Evolutionary conservation across 2,888 invertebrate species (phyloP), one percentile per base, ranked within the genome.

Genomic region (Drosophila mulleri): DNA sequence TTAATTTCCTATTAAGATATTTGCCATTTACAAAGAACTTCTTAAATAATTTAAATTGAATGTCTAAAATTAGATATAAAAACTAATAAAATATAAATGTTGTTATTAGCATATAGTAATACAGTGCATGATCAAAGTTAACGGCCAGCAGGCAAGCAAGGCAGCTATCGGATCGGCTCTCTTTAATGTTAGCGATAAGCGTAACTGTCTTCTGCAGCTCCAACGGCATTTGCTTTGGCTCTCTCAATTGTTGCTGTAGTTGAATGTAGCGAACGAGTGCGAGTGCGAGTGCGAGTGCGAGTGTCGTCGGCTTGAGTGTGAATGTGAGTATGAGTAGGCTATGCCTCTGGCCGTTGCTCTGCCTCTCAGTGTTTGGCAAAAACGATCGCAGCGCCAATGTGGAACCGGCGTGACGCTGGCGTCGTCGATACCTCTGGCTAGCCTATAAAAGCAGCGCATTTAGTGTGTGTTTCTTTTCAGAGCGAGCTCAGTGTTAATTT

Each of bases 401-500:
- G 61, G 72, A 80, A 69, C 79, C 63, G 62, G 57, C 62, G 53
- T 58, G 59, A 41, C 61, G 57, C 57, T 39, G 47, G n/a, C 60
- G 53, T 50, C 35, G 64, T 39, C 39, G 66, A 16, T 39, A 64
- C 41, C 47, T 44, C 58, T 58, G 48, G 67, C 58, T 67, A 58
- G 78, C 79, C 91, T 91, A 91, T 91, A 91, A 91, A 91, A 91
- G 83, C 82, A 58, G 79, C 75, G 72, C 84, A 91, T 92, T 92
- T 92, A 87, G 88, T 83, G 77, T 81, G 89, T 67, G 83, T 81
- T 85, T 86, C 83, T 91, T 91, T 92, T 90, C 78, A 78, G 82
- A 85, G 88, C 80, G 82, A 83, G 85, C 88, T 92, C 92, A 92
- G 92, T 92, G 90, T 91, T 88, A 81, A 83, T 83, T 84, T 80